Conservation (phyloP, 2,113 vertebrate genomes). For the Willisornis vidua region DNA sequence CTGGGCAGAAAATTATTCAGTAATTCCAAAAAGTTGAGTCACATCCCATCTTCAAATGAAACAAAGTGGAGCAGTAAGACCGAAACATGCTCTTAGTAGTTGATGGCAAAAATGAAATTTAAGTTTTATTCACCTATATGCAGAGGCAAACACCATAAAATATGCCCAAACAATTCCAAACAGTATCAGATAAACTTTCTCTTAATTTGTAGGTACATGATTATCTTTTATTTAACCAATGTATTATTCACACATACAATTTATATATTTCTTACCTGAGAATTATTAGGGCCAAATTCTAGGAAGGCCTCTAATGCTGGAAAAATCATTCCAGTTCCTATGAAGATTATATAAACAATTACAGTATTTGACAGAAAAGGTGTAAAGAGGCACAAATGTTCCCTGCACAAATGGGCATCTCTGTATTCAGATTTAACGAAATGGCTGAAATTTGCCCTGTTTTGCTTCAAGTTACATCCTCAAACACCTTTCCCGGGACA, state of each 20-base stretch:
- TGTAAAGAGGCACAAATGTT: neutral
- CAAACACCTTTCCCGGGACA: neutral
- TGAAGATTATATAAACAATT: neutral
- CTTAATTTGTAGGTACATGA: neutral
- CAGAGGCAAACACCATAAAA: neutral
- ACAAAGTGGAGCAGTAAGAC: neutral
- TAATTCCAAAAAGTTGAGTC: neutral
- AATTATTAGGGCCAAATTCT: neutral
- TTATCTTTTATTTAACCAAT: neutral
- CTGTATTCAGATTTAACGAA: neutral
- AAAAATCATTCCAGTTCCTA: neutral
- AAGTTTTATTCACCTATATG: neutral
- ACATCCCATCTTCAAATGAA: neutral
- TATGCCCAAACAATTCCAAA: neutral
- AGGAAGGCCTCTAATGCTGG: neutral
- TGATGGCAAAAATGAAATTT: neutral
- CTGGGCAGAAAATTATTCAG: neutral
- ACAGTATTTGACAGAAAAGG: neutral
- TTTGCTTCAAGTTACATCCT: neutral
- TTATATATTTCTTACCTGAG: neutral
- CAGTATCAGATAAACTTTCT: neutral
- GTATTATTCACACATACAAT: neutral
- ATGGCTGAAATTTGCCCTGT: neutral
- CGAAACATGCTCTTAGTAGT: neutral
- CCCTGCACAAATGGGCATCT: neutral